phyloP scores from a whole-genome alignment of 2,797 vertebrate genomes.

The Sebastolobus altivelis region DNA sequence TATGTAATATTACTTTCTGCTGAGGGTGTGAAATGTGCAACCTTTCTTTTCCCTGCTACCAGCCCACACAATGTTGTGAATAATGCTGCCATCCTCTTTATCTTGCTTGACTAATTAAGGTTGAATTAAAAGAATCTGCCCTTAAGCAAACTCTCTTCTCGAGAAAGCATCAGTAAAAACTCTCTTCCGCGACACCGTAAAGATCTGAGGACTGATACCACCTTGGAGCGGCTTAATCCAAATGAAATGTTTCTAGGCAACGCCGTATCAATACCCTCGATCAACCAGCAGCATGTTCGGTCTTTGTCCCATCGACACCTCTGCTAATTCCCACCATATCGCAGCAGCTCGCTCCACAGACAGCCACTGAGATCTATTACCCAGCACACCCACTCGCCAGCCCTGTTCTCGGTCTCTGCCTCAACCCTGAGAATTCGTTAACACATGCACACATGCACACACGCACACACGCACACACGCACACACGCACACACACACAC shows the following conservation, averaged over 20 bases:
- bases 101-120: constrained; percentile 20
- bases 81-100: constrained; percentile 25
- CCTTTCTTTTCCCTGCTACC: constrained; percentile 36
- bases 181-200: not conserved
- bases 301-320: constrained; percentile 34
- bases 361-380: constrained; percentile 54
- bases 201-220: constrained; percentile 1
- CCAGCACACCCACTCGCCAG: constrained; percentile 33
- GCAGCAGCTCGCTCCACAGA: constrained; percentile 46
- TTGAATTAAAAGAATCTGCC: constrained; percentile 10
- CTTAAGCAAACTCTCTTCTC: not conserved
- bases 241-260: constrained; percentile 50
- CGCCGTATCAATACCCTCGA: constrained; percentile 29
- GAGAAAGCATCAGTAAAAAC: constrained; percentile 10
- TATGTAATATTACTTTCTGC: constrained; percentile 46
- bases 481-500: constrained; percentile 18
- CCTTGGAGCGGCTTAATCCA: constrained; percentile 33
- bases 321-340: constrained; percentile 37
- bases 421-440: constrained; percentile 36
- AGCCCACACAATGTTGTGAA: constrained; percentile 26
- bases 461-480: constrained; percentile 25
- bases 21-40: constrained; percentile 62
- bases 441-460: constrained; percentile 28
- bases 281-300: constrained; percentile 27
- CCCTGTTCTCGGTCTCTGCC: constrained; percentile 23